Evolutionary conservation across 2,888 invertebrate species (phyloP).

Genomic region (Tetropium fuscum): DNA sequence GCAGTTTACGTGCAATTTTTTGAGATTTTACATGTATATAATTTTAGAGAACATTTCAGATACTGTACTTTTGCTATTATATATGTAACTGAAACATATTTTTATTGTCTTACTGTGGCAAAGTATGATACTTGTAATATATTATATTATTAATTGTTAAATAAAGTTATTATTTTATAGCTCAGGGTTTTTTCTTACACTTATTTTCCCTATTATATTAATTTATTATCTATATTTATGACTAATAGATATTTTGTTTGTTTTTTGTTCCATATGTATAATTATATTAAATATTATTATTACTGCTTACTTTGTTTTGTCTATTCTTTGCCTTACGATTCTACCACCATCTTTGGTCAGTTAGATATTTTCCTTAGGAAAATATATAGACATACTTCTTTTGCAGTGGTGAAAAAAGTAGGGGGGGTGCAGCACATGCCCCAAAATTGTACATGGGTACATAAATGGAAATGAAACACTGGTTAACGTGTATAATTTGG

Average conservation of each 20-base stretch:
- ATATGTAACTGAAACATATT: constrained; percentile 26
- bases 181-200: not conserved
- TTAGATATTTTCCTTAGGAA: too few relatives aligned
- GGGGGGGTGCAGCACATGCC: too few relatives aligned
- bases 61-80: constrained; percentile 29
- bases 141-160: constrained; percentile 34
- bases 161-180: constrained; percentile 30
- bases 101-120: constrained; percentile 36
- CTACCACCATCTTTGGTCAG: too few relatives aligned
- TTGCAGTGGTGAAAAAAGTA: too few relatives aligned
- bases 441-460: too few relatives aligned
- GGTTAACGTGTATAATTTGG: too few relatives aligned
- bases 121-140: constrained; percentile 32
- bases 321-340: too few relatives aligned
- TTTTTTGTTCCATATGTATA: not conserved
- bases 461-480: too few relatives aligned
- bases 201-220: not conserved
- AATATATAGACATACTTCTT: too few relatives aligned
- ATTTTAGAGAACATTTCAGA: constrained; percentile 28
- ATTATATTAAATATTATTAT: not conserved
- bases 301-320: too few relatives aligned
- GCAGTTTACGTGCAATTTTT: constrained; percentile 14
- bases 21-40: constrained; percentile 20
- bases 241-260: not conserved
- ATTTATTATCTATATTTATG: too few relatives aligned